Evolutionary conservation across 2,888 invertebrate species (phyloP), one percentile per base, ranked within the genome.

Genomic region (Cataglyphis livida): DNA sequence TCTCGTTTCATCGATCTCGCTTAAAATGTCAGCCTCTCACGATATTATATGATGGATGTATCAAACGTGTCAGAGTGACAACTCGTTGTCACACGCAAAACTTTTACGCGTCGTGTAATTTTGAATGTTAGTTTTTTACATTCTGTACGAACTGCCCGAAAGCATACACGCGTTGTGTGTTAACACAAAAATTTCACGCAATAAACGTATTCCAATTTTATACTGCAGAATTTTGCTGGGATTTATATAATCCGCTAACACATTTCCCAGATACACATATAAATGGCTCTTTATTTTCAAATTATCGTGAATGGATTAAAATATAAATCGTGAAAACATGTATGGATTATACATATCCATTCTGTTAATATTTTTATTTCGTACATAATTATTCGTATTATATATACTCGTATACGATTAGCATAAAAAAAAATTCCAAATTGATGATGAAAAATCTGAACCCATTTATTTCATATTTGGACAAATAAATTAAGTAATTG

Each of bases 391-490:
- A 18, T 51, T 35, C 25, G 0, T 25, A 12, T 21, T 21, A 15
- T 28, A 62, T 21, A 48, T 41, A 38, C n/a, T n/a, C 21, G 35
- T 48, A 35, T 48, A 35, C 61, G 28, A 74, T 41, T 51, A 25
- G 62, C 9, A 1, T 48, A n/a, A 48, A 62, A 62, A 3, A 74
- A 35, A 61, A 62, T 35, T 35, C 4, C 21, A 64, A 35, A 64
- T 61, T 32, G 5, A 35, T 38, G 57, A 54, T 28, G 18, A 75
- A 38, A 54, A 10, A 25, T 51, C 7, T 59, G n/a, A 74, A 62
- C 1, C 32, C n/a, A 62, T 44, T 73, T 62, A 74, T 74, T 74
- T 65, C 54, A 75, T 65, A 75, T 75, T 75, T 51, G n/a, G 65
- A 3, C 62, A 25, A 51, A 51, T 54, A 54, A 25, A 25, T 25